Evolutionary conservation across 1,140 invertebrate species (phyloP).

Genomic region (Drosophila bifasciata): DNA sequence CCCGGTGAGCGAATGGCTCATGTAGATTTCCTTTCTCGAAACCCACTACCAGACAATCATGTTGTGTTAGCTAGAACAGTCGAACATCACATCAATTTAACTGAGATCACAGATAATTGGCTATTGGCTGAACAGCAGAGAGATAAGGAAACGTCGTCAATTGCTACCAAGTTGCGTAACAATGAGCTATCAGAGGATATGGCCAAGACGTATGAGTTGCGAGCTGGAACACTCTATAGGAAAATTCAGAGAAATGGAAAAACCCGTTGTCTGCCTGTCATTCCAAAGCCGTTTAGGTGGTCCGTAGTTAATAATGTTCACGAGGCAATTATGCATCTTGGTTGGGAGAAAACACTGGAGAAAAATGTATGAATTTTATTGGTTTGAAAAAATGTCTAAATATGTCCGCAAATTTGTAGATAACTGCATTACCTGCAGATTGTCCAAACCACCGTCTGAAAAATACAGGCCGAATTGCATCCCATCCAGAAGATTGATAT

Average conservation of each 20-base stretch:
- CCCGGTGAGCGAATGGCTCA: constrained; percentile 22
- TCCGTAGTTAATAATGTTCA: constrained; percentile 19
- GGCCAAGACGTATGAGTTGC: too few species aligned
- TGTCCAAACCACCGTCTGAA: constrained; percentile 2
- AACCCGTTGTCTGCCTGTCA: constrained; percentile 5
- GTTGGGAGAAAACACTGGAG: constrained; percentile 13
- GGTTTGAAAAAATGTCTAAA: constrained; percentile 4
- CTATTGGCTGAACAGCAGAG: too few species aligned
- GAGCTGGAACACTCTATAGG: not conserved
- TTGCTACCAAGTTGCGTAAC: too few species aligned
- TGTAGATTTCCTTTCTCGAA: constrained; percentile 16
- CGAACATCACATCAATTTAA: too few species aligned
- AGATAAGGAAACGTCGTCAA: too few species aligned
- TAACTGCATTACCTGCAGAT: constrained; percentile 10
- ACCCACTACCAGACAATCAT: not conserved
- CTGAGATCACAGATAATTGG: too few species aligned
- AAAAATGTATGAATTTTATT: not conserved
- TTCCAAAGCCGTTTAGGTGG: constrained; percentile 11
- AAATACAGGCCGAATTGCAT: constrained; percentile 6
- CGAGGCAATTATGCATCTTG: constrained; percentile 17
- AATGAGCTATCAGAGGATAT: too few species aligned
- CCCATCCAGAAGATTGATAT: constrained; percentile 9
- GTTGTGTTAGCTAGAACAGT: too few species aligned
- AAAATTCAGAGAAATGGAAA: constrained; percentile 7
- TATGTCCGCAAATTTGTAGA: constrained; percentile 1